Evolutionary conservation across 2,888 invertebrate species (phyloP), one percentile per base, ranked within the genome.

Genomic region (Acanthacorydalis orientalis): DNA sequence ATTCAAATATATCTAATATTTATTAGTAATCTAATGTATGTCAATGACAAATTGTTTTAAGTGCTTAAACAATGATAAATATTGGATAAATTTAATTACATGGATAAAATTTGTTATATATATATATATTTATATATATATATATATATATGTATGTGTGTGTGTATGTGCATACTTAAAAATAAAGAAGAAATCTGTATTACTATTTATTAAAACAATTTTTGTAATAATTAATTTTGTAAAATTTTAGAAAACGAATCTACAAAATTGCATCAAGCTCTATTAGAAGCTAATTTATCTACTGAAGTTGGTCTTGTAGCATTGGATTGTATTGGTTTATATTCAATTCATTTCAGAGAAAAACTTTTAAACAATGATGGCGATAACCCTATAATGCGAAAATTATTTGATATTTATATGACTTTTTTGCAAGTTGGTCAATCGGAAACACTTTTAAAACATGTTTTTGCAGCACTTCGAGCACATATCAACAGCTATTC

Each of bases 401-500:
- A 84, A 54, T 74, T 93, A 16, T 86, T 92, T 43, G 81, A 83
- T 51, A 81, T 95, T 35, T 90, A 91, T 62, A 65, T 95, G 46
- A 78, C 81, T n/a, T 81, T 92, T 55, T 71, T 95, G 46, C 85
- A 87, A 65, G 75, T 84, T 39, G 87, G 90, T 2, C 95, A 95
- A 61, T 92, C 93, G 42, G 95, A 96, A 64, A 79, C 77, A 3
- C 69, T 96, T 42, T 83, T 91, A 55, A 83, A 84, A 56, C 95
- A 96, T 59, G 80, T 92, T 15, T 93, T 96, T 64, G 92, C 92
- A 2, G 85, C 91, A 0, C 68, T 96, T 44, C 74, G 95, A 53
- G 85, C 90, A 0, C 95, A 93, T 60, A 85, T 96, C 49, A 92
- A 90, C 62, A 85, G 89, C 65, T 90, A 87, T 61, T 84, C 89